Evolutionary conservation across 2,113 vertebrate species (phyloP).

Genomic region (Eolophus roseicapilla): DNA sequence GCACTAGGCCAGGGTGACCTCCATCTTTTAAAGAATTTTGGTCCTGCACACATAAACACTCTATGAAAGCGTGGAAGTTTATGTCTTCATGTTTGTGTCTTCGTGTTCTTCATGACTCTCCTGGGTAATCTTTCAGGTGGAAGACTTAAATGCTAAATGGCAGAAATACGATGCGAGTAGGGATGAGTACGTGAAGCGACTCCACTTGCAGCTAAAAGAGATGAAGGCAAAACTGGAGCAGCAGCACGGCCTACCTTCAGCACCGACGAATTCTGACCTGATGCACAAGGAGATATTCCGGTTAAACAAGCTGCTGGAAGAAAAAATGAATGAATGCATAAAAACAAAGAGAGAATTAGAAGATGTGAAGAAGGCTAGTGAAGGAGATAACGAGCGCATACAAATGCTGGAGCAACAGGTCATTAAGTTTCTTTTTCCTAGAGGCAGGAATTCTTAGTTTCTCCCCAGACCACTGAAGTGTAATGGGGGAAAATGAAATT

Average conservation of each 20-base stretch:
- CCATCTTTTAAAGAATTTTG: neutral
- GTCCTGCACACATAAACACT: neutral
- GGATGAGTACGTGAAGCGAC: constrained; percentile 85
- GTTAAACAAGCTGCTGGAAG: constrained; percentile 85
- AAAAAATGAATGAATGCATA: constrained; percentile 77
- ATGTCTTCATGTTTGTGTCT: neutral
- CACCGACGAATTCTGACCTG: constrained; percentile 49
- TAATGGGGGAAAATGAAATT: neutral
- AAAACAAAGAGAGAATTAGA: constrained; percentile 71
- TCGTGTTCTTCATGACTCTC: neutral
- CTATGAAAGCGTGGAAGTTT: neutral
- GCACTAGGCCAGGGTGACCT: neutral
- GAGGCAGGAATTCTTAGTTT: neutral
- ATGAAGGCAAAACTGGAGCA: constrained; percentile 28
- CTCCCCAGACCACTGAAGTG: neutral
- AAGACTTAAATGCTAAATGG: constrained; percentile 91
- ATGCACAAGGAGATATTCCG: constrained; percentile 86
- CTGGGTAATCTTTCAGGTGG: constrained; percentile 78
- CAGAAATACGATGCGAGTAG: constrained; percentile 90
- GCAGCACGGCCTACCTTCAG: neutral
- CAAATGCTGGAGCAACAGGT: constrained; percentile 96
- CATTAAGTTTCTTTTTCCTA: neutral
- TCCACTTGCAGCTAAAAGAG: constrained; percentile 82
- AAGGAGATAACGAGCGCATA: constrained; percentile 73
- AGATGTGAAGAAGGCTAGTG: constrained; percentile 49